Percentiles rank a stretch among this genome's conserved stretches.
Conservation (phyloP, 2,113 vertebrate genomes). For the Toxotes jaculatrix region DNA sequence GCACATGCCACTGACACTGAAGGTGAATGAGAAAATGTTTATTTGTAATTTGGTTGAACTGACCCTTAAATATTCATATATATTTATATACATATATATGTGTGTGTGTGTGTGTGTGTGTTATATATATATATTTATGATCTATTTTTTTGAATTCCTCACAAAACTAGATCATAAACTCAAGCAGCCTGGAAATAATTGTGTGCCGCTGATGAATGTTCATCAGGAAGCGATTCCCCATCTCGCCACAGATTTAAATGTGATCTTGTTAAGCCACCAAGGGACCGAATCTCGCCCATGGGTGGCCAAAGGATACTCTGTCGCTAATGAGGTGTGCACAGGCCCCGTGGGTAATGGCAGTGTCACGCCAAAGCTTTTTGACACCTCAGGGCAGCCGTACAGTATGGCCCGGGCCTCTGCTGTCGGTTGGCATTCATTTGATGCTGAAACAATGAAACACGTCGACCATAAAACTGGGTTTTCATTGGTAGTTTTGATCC, state of each 20-base stretch:
- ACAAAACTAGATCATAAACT: constrained; percentile 47
- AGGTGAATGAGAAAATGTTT: not conserved
- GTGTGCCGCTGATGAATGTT: constrained; percentile 62
- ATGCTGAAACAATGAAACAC: constrained; percentile 68
- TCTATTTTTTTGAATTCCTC: constrained; percentile 7
- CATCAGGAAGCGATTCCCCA: constrained; percentile 51
- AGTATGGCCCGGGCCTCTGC: constrained; percentile 46
- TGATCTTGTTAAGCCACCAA: constrained; percentile 76
- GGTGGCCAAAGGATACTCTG: constrained; percentile 77
- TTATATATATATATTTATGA: no score
- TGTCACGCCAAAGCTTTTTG: constrained; percentile 72
- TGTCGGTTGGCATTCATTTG: constrained; percentile 58
- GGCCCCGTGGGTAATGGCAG: constrained; percentile 64
- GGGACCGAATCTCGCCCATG: constrained; percentile 70
- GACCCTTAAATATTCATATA: not conserved
- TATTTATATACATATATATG: not conserved
- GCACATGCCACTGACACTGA: not conserved
- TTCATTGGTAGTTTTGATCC: constrained; percentile 75
- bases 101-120: no score
- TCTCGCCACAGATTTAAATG: constrained; percentile 66
- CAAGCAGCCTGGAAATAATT: constrained; percentile 69
- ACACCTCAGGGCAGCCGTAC: constrained; percentile 72
- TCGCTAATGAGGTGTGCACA: constrained; percentile 80
- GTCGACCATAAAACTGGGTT: constrained; percentile 68
- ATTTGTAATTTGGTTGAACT: not conserved